A percentile compares a stretch with the other conserved stretches of the same genome.
Evolutionary conservation across 1,140 invertebrate species (phyloP).

Genomic region (Popillia japonica): DNA sequence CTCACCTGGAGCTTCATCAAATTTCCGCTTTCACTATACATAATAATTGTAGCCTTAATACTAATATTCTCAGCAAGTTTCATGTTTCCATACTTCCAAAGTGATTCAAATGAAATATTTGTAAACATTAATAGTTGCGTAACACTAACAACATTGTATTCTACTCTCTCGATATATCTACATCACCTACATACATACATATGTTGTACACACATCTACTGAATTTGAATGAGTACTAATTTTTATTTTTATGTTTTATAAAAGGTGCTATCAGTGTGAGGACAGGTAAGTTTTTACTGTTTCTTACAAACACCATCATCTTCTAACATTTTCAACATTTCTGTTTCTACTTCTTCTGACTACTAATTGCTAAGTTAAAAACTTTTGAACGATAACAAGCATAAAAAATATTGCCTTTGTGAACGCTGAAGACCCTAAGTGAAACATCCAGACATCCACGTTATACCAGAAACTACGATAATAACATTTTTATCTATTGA

Average conservation of each 20-base stretch:
- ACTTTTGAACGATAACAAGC: neutral
- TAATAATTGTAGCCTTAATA: neutral
- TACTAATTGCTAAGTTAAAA: neutral
- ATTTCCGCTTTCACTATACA: neutral
- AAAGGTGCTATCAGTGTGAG: constrained; percentile 53
- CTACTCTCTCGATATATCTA: too few relatives aligned
- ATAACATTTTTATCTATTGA: too few relatives aligned
- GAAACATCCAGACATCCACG: too few relatives aligned
- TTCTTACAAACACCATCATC: constrained; percentile 3
- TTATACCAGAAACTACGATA: too few relatives aligned
- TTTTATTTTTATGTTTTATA: constrained; percentile 44
- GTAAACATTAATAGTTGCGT: neutral
- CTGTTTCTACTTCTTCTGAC: neutral
- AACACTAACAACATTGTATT: neutral
- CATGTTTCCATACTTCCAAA: neutral
- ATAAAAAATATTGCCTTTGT: too few relatives aligned
- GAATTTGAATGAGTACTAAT: constrained; percentile 34
- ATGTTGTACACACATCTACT: neutral
- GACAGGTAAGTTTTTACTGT: constrained; percentile 50
- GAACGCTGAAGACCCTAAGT: too few relatives aligned
- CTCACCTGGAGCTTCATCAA: neutral
- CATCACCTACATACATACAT: too few relatives aligned
- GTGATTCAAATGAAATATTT: neutral
- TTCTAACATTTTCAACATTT: neutral
- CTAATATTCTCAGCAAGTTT: neutral